Evolutionary conservation across 2,113 vertebrate species (phyloP).

Genomic region (Aviceda subcristata): DNA sequence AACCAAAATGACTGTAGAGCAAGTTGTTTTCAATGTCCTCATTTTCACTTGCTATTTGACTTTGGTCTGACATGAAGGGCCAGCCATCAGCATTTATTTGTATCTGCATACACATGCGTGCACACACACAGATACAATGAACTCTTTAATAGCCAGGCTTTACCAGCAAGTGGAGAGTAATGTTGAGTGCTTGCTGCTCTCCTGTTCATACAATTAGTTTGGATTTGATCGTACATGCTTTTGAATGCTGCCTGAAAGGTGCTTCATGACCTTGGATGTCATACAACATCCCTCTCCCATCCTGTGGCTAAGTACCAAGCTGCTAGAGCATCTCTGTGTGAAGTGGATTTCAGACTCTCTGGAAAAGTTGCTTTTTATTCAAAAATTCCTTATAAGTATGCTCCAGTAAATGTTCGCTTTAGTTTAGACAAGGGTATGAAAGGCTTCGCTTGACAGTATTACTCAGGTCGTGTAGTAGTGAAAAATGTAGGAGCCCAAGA

Average conservation of each 20-base stretch:
- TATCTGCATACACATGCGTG: neutral
- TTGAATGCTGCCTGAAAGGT: neutral
- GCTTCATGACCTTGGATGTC: neutral
- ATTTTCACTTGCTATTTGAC: neutral
- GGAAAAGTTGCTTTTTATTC: neutral
- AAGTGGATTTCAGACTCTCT: neutral
- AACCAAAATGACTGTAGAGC: neutral
- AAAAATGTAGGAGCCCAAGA: neutral
- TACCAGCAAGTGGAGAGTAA: neutral
- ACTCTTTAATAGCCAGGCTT: neutral
- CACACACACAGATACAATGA: neutral
- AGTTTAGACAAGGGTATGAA: neutral
- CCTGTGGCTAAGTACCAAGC: neutral
- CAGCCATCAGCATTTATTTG: neutral
- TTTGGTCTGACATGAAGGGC: neutral
- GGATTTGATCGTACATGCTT: neutral
- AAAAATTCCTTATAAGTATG: neutral
- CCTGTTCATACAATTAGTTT: neutral
- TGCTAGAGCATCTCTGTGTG: neutral
- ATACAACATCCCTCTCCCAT: neutral
- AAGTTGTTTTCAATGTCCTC: neutral
- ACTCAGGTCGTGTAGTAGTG: neutral
- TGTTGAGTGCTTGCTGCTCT: neutral
- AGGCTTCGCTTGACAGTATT: neutral
- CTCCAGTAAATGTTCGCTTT: neutral